Evolutionary conservation across 2,797 vertebrate species (phyloP).

Genomic region (Pterois miles): DNA sequence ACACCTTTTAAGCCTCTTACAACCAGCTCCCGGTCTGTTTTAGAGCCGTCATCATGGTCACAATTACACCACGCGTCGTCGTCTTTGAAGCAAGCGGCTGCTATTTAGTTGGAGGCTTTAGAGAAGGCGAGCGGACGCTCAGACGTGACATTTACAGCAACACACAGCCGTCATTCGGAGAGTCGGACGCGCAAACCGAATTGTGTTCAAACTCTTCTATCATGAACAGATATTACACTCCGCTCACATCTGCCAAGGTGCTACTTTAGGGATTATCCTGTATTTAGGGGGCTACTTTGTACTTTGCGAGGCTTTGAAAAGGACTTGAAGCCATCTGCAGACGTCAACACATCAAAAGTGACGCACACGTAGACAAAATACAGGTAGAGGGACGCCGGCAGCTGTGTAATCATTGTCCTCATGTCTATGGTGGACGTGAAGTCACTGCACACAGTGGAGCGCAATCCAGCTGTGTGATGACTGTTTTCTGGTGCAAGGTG

Average conservation of each 20-base stretch:
- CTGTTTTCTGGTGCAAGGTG: constrained; percentile 7
- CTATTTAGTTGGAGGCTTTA: constrained; percentile 12
- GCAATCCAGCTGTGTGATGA: constrained; percentile 45
- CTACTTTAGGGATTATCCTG: constrained; percentile 69
- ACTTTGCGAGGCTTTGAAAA: constrained; percentile 57
- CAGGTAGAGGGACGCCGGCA: constrained; percentile 44
- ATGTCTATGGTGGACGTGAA: constrained; percentile 14
- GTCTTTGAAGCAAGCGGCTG: constrained; percentile 56
- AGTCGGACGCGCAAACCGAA: background rate
- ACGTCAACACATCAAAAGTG: constrained; percentile 64
- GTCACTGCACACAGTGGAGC: background rate
- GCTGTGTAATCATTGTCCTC: constrained; percentile 49
- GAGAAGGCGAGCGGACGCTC: background rate
- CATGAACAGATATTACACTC: background rate
- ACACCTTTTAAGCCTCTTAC: constrained; percentile 59
- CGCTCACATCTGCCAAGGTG: constrained; percentile 52
- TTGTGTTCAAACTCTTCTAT: background rate
- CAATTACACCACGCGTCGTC: constrained; percentile 52
- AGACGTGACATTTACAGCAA: constrained; percentile 19
- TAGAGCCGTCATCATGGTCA: constrained; percentile 65
- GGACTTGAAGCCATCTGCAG: constrained; percentile 41
- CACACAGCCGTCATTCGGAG: background rate
- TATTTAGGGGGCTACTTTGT: constrained; percentile 59
- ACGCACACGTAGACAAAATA: constrained; percentile 38
- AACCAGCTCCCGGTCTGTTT: constrained; percentile 41